A percentile compares a stretch with the other conserved stretches of the same genome.
Evolutionary conservation across 1,140 invertebrate genomes (phyloP).

Genomic region (Bicyclus anynana): DNA sequence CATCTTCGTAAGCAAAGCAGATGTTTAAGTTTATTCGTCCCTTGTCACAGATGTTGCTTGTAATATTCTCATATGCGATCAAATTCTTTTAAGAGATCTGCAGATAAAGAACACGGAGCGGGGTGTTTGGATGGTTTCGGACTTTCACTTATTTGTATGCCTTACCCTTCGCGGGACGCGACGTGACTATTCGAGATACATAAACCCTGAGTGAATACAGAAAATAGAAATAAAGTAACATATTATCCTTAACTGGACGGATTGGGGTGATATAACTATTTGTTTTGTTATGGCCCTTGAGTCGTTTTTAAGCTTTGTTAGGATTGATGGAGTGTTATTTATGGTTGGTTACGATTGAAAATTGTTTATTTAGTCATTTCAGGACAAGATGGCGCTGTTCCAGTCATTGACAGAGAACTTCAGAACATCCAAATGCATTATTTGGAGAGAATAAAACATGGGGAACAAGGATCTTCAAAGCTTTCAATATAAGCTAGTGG

Average conservation of each 20-base stretch:
- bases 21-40: constrained; percentile 71
- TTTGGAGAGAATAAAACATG: too few species aligned
- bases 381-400: too few species aligned
- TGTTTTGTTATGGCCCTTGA: constrained; percentile 30
- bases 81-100: constrained; percentile 75
- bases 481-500: too few species aligned
- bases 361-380: too few species aligned
- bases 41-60: constrained; percentile 71
- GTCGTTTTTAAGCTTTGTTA: neutral
- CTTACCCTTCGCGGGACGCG: constrained; percentile 62
- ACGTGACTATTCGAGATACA: constrained; percentile 77
- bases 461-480: too few species aligned
- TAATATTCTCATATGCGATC: constrained; percentile 75
- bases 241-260: constrained; percentile 68
- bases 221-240: constrained; percentile 77
- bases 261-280: constrained; percentile 56
- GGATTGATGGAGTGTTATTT: neutral
- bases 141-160: constrained; percentile 76
- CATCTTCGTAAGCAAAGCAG: constrained; percentile 24
- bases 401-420: too few species aligned
- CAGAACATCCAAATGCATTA: too few species aligned
- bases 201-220: constrained; percentile 76
- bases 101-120: constrained; percentile 71
- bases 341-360: neutral
- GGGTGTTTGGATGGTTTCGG: constrained; percentile 68